A percentile compares a stretch with the other conserved stretches of the same genome.
Conservation (phyloP, 1,140 invertebrate genomes). For the Diprion similis region DNA sequence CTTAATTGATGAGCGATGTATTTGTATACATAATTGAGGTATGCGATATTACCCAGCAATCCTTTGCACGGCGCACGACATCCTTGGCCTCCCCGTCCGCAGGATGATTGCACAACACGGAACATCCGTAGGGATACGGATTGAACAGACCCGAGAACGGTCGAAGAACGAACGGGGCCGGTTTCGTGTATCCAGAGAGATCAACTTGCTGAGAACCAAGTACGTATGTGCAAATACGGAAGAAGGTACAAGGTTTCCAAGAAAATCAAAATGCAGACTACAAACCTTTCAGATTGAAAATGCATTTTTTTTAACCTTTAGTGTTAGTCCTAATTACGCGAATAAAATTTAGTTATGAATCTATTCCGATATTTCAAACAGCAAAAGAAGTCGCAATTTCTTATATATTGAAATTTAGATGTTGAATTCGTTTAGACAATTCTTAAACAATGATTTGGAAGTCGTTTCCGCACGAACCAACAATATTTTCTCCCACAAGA, state of each 20-base stretch:
- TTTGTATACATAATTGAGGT: not conserved
- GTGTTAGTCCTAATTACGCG: too few species aligned
- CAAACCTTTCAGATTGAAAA: not conserved
- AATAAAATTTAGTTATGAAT: too few species aligned
- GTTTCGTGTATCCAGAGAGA: conserved; percentile 51
- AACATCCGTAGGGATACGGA: conserved; percentile 79
- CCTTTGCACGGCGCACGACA: conserved; percentile 74
- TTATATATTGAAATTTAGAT: too few species aligned
- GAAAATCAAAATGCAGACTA: conserved; percentile 11
- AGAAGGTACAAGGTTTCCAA: not conserved
- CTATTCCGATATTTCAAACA: too few species aligned
- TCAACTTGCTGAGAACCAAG: conserved; percentile 46
- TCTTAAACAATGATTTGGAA: too few species aligned
- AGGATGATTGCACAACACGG: conserved; percentile 83
- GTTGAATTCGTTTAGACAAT: too few species aligned
- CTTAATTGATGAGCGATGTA: conserved; percentile 29
- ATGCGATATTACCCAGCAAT: conserved; percentile 67
- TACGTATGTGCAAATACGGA: too few species aligned
- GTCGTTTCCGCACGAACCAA: too few species aligned
- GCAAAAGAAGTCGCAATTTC: too few species aligned
- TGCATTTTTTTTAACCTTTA: not conserved
- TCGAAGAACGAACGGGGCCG: conserved; percentile 72
- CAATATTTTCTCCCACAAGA: too few species aligned
- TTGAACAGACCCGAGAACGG: conserved; percentile 82
- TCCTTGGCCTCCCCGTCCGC: conserved; percentile 76